Evolutionary conservation across 2,888 invertebrate genomes (phyloP), one percentile per base, ranked within the genome.

Genomic region (Mythimna impura): DNA sequence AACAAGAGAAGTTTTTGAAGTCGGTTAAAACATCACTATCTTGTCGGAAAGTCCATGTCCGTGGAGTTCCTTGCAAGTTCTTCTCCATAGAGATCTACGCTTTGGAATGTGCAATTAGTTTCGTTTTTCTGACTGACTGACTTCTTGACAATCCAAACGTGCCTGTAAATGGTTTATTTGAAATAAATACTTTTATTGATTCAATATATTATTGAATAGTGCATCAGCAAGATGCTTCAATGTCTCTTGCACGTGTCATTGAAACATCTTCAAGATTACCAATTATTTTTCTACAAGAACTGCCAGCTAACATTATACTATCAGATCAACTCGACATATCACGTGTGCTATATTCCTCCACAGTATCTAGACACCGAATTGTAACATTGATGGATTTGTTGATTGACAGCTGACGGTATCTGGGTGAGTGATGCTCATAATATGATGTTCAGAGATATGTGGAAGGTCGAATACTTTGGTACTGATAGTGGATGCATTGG

Each of bases 341-440:
- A 68, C 65, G 8, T 36, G 64, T 65, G 7, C 60, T 52, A 79
- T 14, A 83, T 79, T 68, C 40, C 61, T 57, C 60, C 63, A 67
- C 71, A 66, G 68, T 76, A 76, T 82, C 83, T 79, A 81, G 81
- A 83, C 75, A 82, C 36, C 71, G 65, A 76, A 79, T 82, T 80
- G 74, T 70, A 72, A 73, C 50, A 68, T 84, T 88, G 87, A 89
- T 86, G 87, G 86, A 89, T 83, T 74, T 55, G 54, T 47, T 86
- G 87, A 88, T 80, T 85, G 89, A 89, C 76, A 43, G 52, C 25
- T 64, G 80, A 73, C 85, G 71, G 55, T 86, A 87, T 88, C 89
- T 74, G 9, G 9, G 58, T 64, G 81, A 80, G 67, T 77, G 86
- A 84, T 77, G 54, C 20, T 55, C 73, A 58, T 73, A 55, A 58